phyloP scores from a whole-genome alignment of 2,888 invertebrate species.

The Melinaea menophilus region DNA sequence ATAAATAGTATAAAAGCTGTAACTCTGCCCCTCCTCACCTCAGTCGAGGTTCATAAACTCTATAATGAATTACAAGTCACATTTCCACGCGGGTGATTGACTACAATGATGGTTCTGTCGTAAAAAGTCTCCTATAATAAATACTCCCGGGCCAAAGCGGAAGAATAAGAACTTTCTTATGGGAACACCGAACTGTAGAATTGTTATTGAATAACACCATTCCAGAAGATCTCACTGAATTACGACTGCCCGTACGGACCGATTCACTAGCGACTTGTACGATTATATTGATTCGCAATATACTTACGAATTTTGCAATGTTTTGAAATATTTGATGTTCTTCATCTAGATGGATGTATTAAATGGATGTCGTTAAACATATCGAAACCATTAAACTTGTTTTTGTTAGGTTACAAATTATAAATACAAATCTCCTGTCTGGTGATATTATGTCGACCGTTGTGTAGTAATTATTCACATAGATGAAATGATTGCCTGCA shows the following conservation, averaged over 20 bases:
- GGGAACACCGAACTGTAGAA: not conserved
- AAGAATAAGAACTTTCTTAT: constrained; percentile 8
- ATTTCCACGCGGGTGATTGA: constrained; percentile 23
- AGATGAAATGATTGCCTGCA: constrained; percentile 21
- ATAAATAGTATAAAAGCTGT: too few species aligned
- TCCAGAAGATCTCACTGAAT: constrained; percentile 13
- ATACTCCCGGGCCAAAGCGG: constrained; percentile 31
- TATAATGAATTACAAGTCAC: not conserved
- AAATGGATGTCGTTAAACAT: too few species aligned
- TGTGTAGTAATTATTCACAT: constrained; percentile 19
- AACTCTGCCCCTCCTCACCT: too few species aligned
- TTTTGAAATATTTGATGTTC: too few species aligned
- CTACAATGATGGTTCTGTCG: constrained; percentile 20
- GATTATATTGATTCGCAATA: too few species aligned
- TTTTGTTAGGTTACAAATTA: too few species aligned
- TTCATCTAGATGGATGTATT: too few species aligned
- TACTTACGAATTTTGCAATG: too few species aligned
- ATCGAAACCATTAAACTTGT: too few species aligned
- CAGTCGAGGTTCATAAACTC: not conserved
- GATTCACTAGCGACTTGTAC: not conserved
- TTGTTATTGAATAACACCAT: constrained; percentile 8
- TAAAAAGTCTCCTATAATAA: constrained; percentile 10
- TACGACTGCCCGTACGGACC: constrained; percentile 6
- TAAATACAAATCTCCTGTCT: too few species aligned
- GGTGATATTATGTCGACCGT: too few species aligned